phyloP scores from a whole-genome alignment of 2,797 vertebrate genomes.

The Dendrocincla tyrannina region DNA sequence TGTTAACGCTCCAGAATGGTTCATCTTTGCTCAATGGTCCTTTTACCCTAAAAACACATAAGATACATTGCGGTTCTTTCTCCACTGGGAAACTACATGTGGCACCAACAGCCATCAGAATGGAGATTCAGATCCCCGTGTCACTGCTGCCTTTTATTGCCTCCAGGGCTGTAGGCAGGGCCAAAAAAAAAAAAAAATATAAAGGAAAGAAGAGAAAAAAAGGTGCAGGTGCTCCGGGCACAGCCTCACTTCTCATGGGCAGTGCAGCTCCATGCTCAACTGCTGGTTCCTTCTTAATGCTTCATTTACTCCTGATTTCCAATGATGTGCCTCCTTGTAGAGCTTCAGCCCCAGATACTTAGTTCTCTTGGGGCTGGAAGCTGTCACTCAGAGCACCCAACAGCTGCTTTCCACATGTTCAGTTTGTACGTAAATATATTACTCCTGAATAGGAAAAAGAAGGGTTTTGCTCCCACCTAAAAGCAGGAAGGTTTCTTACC shows the following conservation, averaged over 20 bases:
- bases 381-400: background rate
- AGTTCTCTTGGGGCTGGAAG: background rate
- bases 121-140: background rate
- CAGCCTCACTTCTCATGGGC: background rate
- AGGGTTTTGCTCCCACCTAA: background rate
- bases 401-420: background rate
- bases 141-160: background rate
- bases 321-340: fast-evolving
- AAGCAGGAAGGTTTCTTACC: background rate
- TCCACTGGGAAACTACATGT: background rate
- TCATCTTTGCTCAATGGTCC: background rate
- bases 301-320: background rate
- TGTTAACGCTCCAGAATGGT: background rate
- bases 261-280: background rate
- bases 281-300: background rate
- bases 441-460: background rate
- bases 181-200: background rate
- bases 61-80: background rate
- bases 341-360: background rate
- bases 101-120: background rate
- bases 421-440: fast-evolving
- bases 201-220: background rate
- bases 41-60: background rate
- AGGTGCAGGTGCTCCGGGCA: background rate
- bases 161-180: background rate